These are phyloP conservation scores for Platyura marginata DNA, from an alignment of 1,140 invertebrate species.

Conservation along the genomic window DNA sequence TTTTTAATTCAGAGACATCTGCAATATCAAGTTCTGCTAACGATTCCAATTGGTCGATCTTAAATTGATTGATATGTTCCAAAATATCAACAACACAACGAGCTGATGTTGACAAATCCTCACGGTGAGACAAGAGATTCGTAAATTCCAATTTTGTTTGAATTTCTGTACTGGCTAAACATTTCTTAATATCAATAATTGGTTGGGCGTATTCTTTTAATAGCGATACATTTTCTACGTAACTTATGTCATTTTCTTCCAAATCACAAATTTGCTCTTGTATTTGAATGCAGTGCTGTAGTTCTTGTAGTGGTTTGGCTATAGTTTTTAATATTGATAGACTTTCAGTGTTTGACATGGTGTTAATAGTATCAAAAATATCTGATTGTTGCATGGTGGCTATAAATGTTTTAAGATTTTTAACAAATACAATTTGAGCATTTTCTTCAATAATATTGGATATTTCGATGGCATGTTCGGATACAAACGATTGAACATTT, in stretches of 20 bases:
- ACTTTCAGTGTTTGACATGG: conserved; percentile 19
- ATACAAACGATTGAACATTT: no score
- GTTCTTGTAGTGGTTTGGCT: conserved; percentile 16
- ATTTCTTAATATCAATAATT: conserved; percentile 14
- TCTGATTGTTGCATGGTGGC: conserved; percentile 19
- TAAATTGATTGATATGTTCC: not conserved
- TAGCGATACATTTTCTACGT: conserved; percentile 2
- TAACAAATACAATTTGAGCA: conserved; percentile 2
- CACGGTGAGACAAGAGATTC: conserved; percentile 2
- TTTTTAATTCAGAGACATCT: not conserved
- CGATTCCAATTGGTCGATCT: not conserved
- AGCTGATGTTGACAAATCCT: conserved; percentile 2
- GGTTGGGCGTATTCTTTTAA: conserved; percentile 19
- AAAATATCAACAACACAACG: conserved; percentile 6
- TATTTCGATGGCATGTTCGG: no score
- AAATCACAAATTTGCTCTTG: not conserved
- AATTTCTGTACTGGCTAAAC: conserved; percentile 14
- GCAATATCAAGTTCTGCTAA: not conserved
- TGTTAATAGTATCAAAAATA: conserved; percentile 18
- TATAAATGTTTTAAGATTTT: conserved; percentile 9
- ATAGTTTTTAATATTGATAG: conserved; percentile 21
- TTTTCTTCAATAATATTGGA: no score
- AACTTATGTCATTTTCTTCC: not conserved
- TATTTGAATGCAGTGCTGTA: conserved; percentile 17
- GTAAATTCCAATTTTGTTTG: conserved; percentile 7